Evolutionary conservation across 2,113 vertebrate species (phyloP).

Genomic region (Pelobates fuscus): DNA sequence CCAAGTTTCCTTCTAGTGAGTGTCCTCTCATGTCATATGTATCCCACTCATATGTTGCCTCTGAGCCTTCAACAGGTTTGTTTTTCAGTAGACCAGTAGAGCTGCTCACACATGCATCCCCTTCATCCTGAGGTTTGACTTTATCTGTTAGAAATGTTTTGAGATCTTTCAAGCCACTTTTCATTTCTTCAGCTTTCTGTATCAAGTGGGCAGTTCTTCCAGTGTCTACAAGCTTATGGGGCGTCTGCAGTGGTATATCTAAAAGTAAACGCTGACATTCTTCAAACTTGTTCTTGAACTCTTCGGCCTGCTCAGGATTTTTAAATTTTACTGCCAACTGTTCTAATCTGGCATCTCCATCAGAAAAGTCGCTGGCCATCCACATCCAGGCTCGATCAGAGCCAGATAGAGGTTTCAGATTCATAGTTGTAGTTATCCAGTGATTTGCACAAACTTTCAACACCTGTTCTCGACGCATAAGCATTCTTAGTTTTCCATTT

Average conservation of each 20-base stretch:
- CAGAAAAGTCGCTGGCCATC: constrained; percentile 93
- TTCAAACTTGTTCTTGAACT: constrained; percentile 95
- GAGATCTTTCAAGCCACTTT: constrained; percentile 92
- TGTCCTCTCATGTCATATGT: constrained; percentile 88
- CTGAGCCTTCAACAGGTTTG: constrained; percentile 73
- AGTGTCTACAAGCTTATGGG: constrained; percentile 92
- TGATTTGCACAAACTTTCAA: constrained; percentile 98
- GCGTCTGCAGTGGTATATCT: constrained; percentile 94
- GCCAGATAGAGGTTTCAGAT: constrained; percentile 88
- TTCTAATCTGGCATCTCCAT: constrained; percentile 88
- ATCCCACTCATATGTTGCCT: constrained; percentile 89
- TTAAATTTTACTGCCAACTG: constrained; percentile 95
- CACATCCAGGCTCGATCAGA: constrained; percentile 97
- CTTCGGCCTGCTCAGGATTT: constrained; percentile 85
- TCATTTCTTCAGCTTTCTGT: constrained; percentile 97
- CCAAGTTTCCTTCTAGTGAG: constrained; percentile 78
- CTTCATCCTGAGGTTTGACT: constrained; percentile 76
- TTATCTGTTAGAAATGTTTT: constrained; percentile 91
- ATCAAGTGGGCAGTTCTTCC: constrained; percentile 92
- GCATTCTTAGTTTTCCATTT: constrained; percentile 88
- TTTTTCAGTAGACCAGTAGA: constrained; percentile 69
- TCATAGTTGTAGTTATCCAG: constrained; percentile 98
- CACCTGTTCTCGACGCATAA: constrained; percentile 96
- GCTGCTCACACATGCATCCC: constrained; percentile 58
- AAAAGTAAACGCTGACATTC: constrained; percentile 88